Base-by-base conservation (phyloP, 2,888 invertebrate species). In the Deilephila porcellus region DNA sequence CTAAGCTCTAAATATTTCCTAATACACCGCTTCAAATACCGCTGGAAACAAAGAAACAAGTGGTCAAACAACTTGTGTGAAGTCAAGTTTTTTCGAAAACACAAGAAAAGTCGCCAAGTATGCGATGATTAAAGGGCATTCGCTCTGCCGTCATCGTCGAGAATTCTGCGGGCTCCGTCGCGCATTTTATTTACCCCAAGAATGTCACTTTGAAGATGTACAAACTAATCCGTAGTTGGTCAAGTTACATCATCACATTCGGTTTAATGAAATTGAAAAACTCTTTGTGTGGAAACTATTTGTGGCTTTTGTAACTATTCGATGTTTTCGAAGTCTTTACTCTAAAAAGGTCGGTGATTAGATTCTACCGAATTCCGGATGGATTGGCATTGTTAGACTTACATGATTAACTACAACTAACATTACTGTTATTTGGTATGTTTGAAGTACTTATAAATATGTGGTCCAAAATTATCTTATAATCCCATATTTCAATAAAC, bases 201-300 rank as follows among this genome's bases (percentile, higher is more conserved):
- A 92, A 93, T 93, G 89, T 88, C 80, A 87, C 91, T 91, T 92
- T 91, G 90, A 90, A 87, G 88, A 86, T 85, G 86, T 86, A 82
- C 86, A 90, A 93, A 93, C 92, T 91, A 91, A 93, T 92, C 89
- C 89, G 85, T 91, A 89, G 90, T 90, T 87, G 84, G 83, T 83
- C 78, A 81, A 86, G 84, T 90, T 86, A 62, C n/a, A 34, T 70
- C 29, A 20, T 53, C 62, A 63, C 62, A 73, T 73, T 70, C 83
- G 87, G 85, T 90, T 90, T 89, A 90, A 92, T 90, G 86, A 90
- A 90, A 89, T 88, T 86, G 85, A 86, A 82, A 83, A 76, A 74
- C 76, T 83, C 81, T 83, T 85, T 87, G 86, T 86, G 56, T 78
- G 71, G 63, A 77, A 85, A 90, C 89, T 90, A 89, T 67, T 67